Evolutionary conservation across 2,888 invertebrate genomes (phyloP).

Genomic region (Callyntrura sp.): DNA sequence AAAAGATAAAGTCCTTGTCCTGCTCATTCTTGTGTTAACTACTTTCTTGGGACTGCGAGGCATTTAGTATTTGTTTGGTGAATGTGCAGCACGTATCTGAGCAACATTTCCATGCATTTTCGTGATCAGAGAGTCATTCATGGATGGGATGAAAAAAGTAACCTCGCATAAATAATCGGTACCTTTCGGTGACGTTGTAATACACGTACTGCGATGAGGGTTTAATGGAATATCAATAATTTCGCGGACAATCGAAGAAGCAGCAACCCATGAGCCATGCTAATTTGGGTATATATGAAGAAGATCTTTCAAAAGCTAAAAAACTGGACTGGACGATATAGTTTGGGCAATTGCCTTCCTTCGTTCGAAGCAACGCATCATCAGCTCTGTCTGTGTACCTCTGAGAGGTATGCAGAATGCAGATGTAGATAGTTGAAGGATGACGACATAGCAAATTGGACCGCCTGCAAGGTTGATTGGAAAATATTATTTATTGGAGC

Average conservation of each 20-base stretch:
- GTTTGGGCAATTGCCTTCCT: too few relatives aligned
- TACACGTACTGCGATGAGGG: neutral
- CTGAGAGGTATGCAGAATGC: too few relatives aligned
- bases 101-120: conserved; percentile 11
- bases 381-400: too few relatives aligned
- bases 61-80: neutral
- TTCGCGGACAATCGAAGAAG: conserved; percentile 25
- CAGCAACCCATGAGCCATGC: neutral
- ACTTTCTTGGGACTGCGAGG: neutral
- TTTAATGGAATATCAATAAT: neutral
- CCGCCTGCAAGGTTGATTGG: neutral
- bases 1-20: neutral
- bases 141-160: conserved; percentile 18
- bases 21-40: neutral
- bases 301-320: neutral
- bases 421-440: neutral
- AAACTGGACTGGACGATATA: neutral
- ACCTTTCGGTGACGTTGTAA: conserved; percentile 47
- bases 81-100: neutral
- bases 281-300: too few relatives aligned
- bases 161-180: neutral
- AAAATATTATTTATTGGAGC: neutral
- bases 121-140: neutral
- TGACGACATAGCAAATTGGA: conserved; percentile 33
- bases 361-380: too few relatives aligned